Conservation (phyloP, 2,113 vertebrate species). For the Centrocercus urophasianus region DNA sequence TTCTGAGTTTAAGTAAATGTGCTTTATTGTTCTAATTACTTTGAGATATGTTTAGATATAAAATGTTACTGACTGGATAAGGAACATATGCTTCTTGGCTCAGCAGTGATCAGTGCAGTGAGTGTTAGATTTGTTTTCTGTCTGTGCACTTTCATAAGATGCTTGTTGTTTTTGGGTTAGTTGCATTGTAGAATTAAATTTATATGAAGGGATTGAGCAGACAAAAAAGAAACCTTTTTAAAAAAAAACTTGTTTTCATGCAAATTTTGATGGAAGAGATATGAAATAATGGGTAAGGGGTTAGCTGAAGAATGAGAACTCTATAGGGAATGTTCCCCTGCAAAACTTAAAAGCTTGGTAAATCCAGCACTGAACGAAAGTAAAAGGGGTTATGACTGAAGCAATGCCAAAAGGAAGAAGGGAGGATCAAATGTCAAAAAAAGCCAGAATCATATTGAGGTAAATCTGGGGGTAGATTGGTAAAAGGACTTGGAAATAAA, state of each 20-base stretch:
- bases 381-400: slow-evolving; percentile 50
- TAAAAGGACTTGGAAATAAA: slow-evolving; percentile 36
- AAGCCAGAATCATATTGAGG: background rate
- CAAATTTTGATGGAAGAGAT: slow-evolving; percentile 44
- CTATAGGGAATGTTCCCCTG: slow-evolving; percentile 29
- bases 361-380: slow-evolving; percentile 42
- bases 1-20: background rate
- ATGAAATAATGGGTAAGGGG: slow-evolving; percentile 25
- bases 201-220: slow-evolving; percentile 36
- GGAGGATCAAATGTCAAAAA: slow-evolving; percentile 40
- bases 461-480: slow-evolving; percentile 11
- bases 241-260: background rate
- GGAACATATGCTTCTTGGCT: slow-evolving; percentile 45
- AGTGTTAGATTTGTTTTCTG: slow-evolving; percentile 14
- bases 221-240: slow-evolving; percentile 35
- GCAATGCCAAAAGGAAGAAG: slow-evolving; percentile 54
- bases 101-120: background rate
- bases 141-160: slow-evolving; percentile 7
- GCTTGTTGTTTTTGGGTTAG: slow-evolving; percentile 23
- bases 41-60: slow-evolving; percentile 29
- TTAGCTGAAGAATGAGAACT: slow-evolving; percentile 15
- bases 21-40: slow-evolving; percentile 35
- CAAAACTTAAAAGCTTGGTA: slow-evolving; percentile 46
- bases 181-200: slow-evolving; percentile 43
- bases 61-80: slow-evolving; percentile 32